Conservation (phyloP, 2,113 vertebrate species). For the Genyomyrus donnyi region DNA sequence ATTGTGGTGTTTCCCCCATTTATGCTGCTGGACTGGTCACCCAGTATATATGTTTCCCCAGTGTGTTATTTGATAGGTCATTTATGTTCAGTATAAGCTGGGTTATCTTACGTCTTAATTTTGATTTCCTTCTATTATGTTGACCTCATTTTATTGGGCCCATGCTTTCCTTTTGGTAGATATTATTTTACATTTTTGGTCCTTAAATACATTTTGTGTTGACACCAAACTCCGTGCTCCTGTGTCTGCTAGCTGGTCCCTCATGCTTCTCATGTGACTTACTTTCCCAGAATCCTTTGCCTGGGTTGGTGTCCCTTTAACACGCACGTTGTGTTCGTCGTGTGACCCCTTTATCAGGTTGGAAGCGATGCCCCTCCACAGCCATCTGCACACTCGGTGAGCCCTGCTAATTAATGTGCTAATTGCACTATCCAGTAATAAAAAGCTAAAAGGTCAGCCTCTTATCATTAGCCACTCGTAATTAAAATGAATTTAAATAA, state of each 20-base stretch:
- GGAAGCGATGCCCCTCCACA: neutral
- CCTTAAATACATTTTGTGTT: neutral
- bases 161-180: neutral
- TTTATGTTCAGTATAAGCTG: neutral
- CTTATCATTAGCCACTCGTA: neutral
- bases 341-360: neutral
- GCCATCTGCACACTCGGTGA: neutral
- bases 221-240: neutral
- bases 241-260: neutral
- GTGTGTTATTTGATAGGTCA: neutral
- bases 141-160: neutral
- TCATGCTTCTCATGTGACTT: neutral
- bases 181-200: neutral
- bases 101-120: neutral
- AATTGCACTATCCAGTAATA: neutral
- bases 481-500: neutral
- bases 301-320: neutral
- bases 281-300: neutral
- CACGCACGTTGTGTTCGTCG: neutral
- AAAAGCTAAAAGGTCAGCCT: conserved; percentile 1
- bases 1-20: neutral
- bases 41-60: neutral
- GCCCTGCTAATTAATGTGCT: neutral
- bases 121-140: neutral
- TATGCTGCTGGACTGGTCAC: neutral